These are phyloP conservation scores for Spea bombifrons DNA, from an alignment of 2,113 vertebrate genomes.

Conservation along the genomic window DNA sequence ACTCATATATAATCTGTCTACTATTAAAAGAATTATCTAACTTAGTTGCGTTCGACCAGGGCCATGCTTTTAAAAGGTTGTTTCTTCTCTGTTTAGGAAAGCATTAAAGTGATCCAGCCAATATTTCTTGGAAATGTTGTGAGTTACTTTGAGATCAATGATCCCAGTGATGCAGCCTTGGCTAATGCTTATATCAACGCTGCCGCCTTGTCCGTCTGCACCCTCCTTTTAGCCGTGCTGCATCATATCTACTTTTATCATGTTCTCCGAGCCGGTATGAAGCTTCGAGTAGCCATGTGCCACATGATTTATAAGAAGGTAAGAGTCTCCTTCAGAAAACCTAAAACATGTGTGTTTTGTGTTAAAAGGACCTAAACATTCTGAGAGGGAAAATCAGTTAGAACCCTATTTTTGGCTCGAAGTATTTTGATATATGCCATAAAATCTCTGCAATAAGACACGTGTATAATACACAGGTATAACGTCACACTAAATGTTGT, in stretches of 20 bases:
- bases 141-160: slow-evolving; percentile 74
- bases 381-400: too few relatives aligned
- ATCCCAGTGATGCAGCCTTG: slow-evolving; percentile 53
- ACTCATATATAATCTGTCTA: too few relatives aligned
- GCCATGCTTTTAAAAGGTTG: not conserved
- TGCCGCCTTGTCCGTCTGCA: slow-evolving; percentile 67
- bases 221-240: slow-evolving; percentile 67
- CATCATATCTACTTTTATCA: slow-evolving; percentile 89
- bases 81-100: slow-evolving; percentile 67
- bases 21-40: too few relatives aligned
- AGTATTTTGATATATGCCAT: too few relatives aligned
- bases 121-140: slow-evolving; percentile 83
- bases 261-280: slow-evolving; percentile 83
- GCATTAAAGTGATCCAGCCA: slow-evolving; percentile 77
- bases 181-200: slow-evolving; percentile 65
- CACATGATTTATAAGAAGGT: slow-evolving; percentile 95
- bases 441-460: too few relatives aligned
- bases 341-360: not conserved
- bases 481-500: too few relatives aligned
- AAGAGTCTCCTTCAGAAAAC: slow-evolving; percentile 32
- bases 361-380: too few relatives aligned
- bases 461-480: too few relatives aligned
- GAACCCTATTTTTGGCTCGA: too few relatives aligned
- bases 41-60: not conserved
- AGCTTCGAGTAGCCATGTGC: slow-evolving; percentile 85